Base-by-base conservation (phyloP, 2,888 invertebrate genomes). In the Malachius bipustulatus region DNA sequence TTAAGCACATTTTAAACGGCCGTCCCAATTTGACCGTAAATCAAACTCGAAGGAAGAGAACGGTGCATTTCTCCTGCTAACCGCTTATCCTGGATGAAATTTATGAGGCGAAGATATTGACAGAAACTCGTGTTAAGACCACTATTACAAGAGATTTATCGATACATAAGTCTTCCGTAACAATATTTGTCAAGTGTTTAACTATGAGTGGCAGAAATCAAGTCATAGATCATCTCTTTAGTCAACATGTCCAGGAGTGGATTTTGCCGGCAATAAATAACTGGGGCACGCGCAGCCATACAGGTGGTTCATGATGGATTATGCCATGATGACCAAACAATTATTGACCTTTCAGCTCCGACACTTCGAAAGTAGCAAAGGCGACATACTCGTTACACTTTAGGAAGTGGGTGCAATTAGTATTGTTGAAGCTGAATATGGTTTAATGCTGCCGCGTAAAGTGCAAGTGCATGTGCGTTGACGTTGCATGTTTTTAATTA, bases 281-380 rank as follows among this genome's bases (percentile, higher is more conserved):
- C 48, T 48, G 43, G 49, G 47, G 49, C 48, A 48, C 49, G 50
- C 45, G 44, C 42, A 43, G 41, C 43, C 49, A 47, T 52, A 57
- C 58, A 58, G 57, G 58, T 57, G 57, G 53, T 55, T 57, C 54
- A 56, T 60, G 60, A 60, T 59, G 56, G 57, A 60, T 60, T 55
- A 49, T 54, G 47, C 44, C 45, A 47, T 51, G 52, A 54, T 57
- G 55, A 56, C 52, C 56, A 54, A 52, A 56, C 57, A 57, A 56
- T 56, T 55, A 56, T 56, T 54, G 54, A 50, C 52, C 52, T 52
- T 49, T 52, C 49, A 47, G 40, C 47, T 46, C 47, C 24, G n/a
- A 19, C 24, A 19, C 24, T 19, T 19, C n/a, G 6, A 19, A 19
- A 19, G n/a, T 19, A 19, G 24, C 24, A 8, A n/a, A 19, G n/a